Conservation (phyloP, 2,888 invertebrate genomes). For the Anthoptus insignis region DNA sequence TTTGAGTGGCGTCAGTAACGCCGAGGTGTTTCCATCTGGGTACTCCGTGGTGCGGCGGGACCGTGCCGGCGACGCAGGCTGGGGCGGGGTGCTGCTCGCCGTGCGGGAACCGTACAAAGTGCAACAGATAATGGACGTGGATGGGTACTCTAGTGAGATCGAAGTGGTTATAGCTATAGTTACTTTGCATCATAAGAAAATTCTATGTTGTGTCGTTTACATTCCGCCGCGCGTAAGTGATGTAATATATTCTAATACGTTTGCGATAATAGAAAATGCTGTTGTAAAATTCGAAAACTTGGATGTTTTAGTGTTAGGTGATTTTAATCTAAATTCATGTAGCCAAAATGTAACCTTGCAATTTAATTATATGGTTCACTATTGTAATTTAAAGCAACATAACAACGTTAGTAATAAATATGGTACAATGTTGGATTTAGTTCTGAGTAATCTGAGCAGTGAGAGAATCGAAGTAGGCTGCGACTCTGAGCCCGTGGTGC, state of each 20-base stretch:
- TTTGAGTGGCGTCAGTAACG: background rate
- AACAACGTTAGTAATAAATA: constrained; percentile 4
- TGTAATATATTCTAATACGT: constrained; percentile 1
- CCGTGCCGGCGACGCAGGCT: constrained; percentile 2
- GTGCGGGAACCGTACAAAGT: background rate
- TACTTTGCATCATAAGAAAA: background rate
- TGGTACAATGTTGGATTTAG: constrained; percentile 9
- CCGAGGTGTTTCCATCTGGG: constrained; percentile 14
- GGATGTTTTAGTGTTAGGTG: constrained; percentile 4
- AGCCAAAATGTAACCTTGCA: background rate
- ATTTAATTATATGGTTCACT: constrained; percentile 6
- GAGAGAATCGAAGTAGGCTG: background rate
- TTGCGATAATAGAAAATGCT: constrained; percentile 2
- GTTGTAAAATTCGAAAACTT: background rate
- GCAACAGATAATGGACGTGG: background rate
- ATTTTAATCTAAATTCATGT: constrained; percentile 12
- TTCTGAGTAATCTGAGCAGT: background rate
- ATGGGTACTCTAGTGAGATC: background rate
- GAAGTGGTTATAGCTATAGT: background rate
- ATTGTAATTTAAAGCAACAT: constrained; percentile 13
- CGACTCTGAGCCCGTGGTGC: background rate
- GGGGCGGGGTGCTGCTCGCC: constrained; percentile 3
- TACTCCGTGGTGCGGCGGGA: background rate
- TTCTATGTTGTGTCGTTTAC: constrained; percentile 7
- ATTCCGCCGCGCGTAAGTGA: constrained; percentile 3